Evolutionary conservation across 2,888 invertebrate genomes (phyloP).

Genomic region (Drosophila cracens): DNA sequence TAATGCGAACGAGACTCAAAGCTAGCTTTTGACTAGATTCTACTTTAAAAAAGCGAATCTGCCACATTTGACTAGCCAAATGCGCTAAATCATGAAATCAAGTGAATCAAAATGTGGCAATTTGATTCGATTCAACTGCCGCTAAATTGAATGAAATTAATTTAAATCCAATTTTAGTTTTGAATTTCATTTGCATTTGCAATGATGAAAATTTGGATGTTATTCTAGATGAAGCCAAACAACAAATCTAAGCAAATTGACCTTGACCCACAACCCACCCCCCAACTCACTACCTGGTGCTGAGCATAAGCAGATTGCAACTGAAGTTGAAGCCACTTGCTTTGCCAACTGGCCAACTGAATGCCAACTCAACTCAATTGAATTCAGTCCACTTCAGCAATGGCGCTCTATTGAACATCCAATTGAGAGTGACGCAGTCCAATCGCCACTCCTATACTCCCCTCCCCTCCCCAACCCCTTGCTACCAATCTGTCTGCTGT

Average conservation of each 20-base stretch:
- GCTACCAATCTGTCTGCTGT: constrained; percentile 6
- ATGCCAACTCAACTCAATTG: neutral
- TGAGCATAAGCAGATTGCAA: neutral
- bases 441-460: neutral
- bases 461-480: too few species aligned
- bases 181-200: neutral
- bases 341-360: constrained; percentile 1
- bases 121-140: neutral
- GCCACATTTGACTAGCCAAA: neutral
- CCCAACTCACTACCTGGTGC: neutral
- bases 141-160: neutral
- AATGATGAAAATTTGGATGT: neutral
- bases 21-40: neutral
- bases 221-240: neutral
- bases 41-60: neutral
- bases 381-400: neutral
- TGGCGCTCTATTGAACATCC: constrained; percentile 1
- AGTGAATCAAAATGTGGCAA: neutral
- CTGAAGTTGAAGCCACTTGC: neutral
- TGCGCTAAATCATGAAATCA: neutral
- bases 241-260: neutral
- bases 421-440: constrained; percentile 1
- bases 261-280: neutral
- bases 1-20: neutral
- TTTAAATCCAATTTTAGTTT: neutral